Base-by-base conservation (phyloP, 2,113 vertebrate genomes). In the Daubentonia madagascariensis region DNA sequence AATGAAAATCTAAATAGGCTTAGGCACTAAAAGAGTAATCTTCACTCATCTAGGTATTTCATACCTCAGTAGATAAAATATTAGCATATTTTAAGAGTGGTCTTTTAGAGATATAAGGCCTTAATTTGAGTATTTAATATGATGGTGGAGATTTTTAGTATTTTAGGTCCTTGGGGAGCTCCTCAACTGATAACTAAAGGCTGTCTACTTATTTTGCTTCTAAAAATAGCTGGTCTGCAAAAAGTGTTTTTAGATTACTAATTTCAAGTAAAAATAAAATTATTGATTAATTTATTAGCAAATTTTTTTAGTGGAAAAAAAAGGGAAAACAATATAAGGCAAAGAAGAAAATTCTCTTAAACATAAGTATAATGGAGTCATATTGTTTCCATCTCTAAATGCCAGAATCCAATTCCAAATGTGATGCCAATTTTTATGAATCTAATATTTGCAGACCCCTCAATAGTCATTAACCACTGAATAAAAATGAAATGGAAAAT, bases 401-500 rank as follows among this genome's bases (percentile, higher is more conserved):
- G 25, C 12, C 35, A 81, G 10, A 89, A 93, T 89, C 80, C 57
- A 95, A n/a, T 72, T 94, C 57, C 59, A 76, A 94, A 90, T 85
- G 16, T 0, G 14, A n/a, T 79, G 17, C 23, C n/a, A 32, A 45
- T 63, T 57, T 93, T 45, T 67, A n/a, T 40, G 50, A 85, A 67
- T 10, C 61, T 85, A 85, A 61, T 86, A 72, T 85, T 40, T 79
- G 5, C 40, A 59, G 17, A 45, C 35, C 6, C 32, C 28, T 50
- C 68, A 87, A 48, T 48, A 48, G 37, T 91, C 57, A 80, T 50
- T 89, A 81, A 73, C 57, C 80, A 67, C 1, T 90, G 48, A 95
- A 79, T 85, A 72, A 81, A 78, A 95, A 52, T 52, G n/a, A 78
- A 88, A 83, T 57, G 57, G 50, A 95, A 93, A 96, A 22, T 48